Base-by-base conservation (phyloP, 2,113 vertebrate genomes). In the Prionailurus viverrinus region DNA sequence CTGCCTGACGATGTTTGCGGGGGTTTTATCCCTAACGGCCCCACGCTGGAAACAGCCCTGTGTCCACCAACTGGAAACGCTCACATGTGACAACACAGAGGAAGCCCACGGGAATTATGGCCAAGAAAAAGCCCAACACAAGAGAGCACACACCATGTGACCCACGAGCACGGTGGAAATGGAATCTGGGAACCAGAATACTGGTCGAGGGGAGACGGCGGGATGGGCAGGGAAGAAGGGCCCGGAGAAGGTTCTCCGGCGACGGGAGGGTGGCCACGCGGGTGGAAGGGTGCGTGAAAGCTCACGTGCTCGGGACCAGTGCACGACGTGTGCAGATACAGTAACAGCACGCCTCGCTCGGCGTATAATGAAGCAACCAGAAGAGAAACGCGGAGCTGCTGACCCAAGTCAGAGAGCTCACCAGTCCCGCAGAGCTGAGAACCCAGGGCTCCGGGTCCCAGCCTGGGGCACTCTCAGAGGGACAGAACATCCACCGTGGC, bases 51-150 rank as follows among this genome's bases (percentile, higher is more conserved):
- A 58, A 78, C 8, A 10, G 16, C 45, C 29, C 27, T 5, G 31
- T 9, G 15, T 78, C 76, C 45, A 19, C 15, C 76, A 19, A 48
- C 8, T 19, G 14, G 81, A 45, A 45, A 39, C 12, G 18, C 36
- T 31, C 27, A 31, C 61, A 12, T 1, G 1, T 29, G 13, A 21
- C 7, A 23, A 23, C 21, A 0, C 21, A 12, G 53, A 8, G 23
- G 23, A 53, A 19, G 2, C n/a, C 61, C 25, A 41, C 10, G 4
- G 39, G 29, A 29, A 33, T 1, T 1, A 0, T 4, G 11, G 0
- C 6, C 27, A 45, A 45, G 3, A 7, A 11, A 16, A 84, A 31
- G 81, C 36, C 36, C 12, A 65, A 45, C 61, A 65, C 39, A 45
- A 65, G 39, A 51, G 29, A 66, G 39, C 61, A 48, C 29, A 29